Percentiles rank a stretch among this genome's conserved stretches.
phyloP scores from a whole-genome alignment of 2,888 invertebrate genomes.

The Colletes collaris region DNA sequence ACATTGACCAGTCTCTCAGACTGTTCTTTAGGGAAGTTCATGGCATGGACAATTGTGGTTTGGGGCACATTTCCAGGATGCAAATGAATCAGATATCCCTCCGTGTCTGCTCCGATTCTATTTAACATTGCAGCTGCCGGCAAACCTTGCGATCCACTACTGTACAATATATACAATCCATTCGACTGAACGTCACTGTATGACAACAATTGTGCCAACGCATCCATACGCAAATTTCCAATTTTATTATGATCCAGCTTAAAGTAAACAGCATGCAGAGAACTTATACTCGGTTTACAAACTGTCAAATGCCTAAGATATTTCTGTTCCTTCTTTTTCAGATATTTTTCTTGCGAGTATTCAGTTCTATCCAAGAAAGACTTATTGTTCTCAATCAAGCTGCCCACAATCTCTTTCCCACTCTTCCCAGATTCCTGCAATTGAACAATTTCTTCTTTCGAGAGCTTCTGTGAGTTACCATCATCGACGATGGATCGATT shows the following conservation, averaged over 20 bases:
- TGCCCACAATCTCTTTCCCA: slow-evolving; percentile 93
- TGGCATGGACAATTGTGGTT: slow-evolving; percentile 90
- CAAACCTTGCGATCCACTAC: slow-evolving; percentile 94
- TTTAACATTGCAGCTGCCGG: slow-evolving; percentile 92
- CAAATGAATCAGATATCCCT: slow-evolving; percentile 88
- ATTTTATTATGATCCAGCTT: slow-evolving; percentile 90
- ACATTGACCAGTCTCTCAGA: slow-evolving; percentile 88
- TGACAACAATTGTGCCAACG: slow-evolving; percentile 94
- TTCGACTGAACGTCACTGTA: slow-evolving; percentile 91
- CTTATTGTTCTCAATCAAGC: slow-evolving; percentile 94
- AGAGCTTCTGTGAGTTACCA: slow-evolving; percentile 91
- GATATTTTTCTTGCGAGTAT: slow-evolving; percentile 96
- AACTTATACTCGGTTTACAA: slow-evolving; percentile 90
- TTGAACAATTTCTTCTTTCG: slow-evolving; percentile 92
- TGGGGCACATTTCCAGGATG: slow-evolving; percentile 93
- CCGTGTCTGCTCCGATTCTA: slow-evolving; percentile 87
- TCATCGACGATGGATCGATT: slow-evolving; percentile 93
- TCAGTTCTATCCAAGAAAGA: slow-evolving; percentile 96
- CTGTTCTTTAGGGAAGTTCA: slow-evolving; percentile 91
- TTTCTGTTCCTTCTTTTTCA: slow-evolving; percentile 97
- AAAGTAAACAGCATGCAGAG: slow-evolving; percentile 94
- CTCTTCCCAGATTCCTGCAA: slow-evolving; percentile 90
- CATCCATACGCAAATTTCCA: slow-evolving; percentile 92
- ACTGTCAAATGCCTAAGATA: slow-evolving; percentile 94
- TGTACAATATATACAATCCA: slow-evolving; percentile 92